Conservation (phyloP, 2,113 vertebrate genomes). For the Chrysemys picta region DNA sequence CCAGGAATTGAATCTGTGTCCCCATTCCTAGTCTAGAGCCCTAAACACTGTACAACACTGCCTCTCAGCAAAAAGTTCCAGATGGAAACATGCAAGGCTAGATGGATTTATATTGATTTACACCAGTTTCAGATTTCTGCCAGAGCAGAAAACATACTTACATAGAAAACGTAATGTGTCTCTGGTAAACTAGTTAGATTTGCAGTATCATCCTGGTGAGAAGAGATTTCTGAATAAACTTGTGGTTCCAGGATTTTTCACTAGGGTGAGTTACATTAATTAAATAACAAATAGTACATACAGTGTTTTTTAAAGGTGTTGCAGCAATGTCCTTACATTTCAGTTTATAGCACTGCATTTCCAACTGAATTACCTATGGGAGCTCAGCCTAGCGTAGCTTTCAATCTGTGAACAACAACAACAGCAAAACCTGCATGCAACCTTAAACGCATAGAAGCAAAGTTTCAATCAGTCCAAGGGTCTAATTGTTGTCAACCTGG, state of each 20-base stretch:
- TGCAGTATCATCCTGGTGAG: neutral
- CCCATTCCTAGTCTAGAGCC: neutral
- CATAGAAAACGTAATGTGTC: neutral
- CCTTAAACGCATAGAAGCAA: neutral
- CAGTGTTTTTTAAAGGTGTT: neutral
- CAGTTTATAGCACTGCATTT: neutral
- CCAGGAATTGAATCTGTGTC: neutral
- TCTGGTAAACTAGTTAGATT: neutral
- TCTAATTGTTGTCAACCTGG: neutral
- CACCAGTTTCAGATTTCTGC: neutral
- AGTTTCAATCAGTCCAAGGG: neutral
- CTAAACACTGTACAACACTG: neutral
- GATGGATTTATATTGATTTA: neutral
- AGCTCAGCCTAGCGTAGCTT: neutral
- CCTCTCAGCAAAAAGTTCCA: neutral
- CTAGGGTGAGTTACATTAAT: neutral
- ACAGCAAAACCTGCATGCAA: neutral
- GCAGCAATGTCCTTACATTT: neutral
- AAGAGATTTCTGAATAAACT: neutral
- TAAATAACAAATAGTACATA: neutral
- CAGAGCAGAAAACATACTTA: neutral
- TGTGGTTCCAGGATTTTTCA: neutral
- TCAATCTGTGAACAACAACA: neutral
- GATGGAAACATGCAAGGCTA: rapidly evolving
- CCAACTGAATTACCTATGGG: neutral